These are phyloP conservation scores for Mnemiopsis leidyi DNA, from an alignment of 37 sponge, comb jelly and placozoan genomes.

Conservation along the genomic window DNA sequence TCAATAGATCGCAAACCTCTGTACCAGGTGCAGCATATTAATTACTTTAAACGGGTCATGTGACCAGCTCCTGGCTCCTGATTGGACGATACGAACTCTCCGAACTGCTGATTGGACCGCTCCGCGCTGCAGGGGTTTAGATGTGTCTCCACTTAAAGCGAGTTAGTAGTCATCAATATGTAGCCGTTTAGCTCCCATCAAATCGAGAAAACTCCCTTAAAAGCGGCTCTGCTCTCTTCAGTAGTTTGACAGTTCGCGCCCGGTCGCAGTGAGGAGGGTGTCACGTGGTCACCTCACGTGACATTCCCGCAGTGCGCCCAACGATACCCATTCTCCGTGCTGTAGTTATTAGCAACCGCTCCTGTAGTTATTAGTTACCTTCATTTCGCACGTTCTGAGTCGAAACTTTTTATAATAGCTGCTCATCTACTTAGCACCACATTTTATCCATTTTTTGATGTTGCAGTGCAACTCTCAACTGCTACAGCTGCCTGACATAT, in stretches of 20 bases:
- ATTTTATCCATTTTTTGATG: neutral
- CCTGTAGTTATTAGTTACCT: neutral
- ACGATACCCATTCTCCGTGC: neutral
- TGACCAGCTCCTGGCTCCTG: neutral
- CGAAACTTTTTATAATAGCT: neutral
- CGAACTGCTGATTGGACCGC: constrained; percentile 9
- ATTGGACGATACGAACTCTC: neutral
- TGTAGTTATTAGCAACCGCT: constrained; percentile 38
- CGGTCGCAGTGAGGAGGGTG: neutral
- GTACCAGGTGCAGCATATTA: constrained; percentile 56
- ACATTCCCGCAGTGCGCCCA: neutral
- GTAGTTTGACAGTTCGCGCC: neutral
- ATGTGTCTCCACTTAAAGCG: constrained; percentile 19
- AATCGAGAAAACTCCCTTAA: neutral
- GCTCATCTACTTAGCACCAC: neutral
- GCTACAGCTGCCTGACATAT: too few relatives aligned
- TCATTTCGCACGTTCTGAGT: neutral
- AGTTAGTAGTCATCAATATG: constrained; percentile 46
- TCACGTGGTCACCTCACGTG: neutral
- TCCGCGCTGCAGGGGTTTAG: neutral
- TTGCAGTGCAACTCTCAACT: neutral
- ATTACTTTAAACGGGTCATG: constrained; percentile 53
- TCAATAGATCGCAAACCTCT: neutral
- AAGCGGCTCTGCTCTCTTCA: neutral
- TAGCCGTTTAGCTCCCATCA: constrained; percentile 38